Base-by-base conservation (phyloP, 2,797 vertebrate genomes). In the Mallotus villosus region DNA sequence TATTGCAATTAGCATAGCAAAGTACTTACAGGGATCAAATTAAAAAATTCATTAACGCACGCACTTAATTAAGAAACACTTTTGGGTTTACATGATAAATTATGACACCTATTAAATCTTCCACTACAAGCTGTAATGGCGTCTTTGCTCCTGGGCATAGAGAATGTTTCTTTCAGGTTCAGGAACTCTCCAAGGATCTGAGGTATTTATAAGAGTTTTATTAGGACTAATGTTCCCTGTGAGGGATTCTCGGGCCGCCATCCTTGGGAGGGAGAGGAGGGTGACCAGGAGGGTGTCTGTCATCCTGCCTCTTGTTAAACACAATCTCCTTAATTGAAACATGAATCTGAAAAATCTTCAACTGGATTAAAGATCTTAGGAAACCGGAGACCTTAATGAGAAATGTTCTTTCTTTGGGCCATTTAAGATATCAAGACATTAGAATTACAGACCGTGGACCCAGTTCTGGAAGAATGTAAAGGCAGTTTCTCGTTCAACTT, bases 41-140 rank as follows among this genome's bases (percentile, higher is more conserved):
- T 99, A 98, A 98, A 99, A 99, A 98, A 98, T 96, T 98, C 96
- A 99, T 99, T 99, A 99, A 96, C 92, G 93, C 89, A 94, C 93
- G 85, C 95, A 97, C 96, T 99, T 99, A 99, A 99, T 99, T 99
- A 99, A 99, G 96, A 98, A 98, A 96, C 96, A 99, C 95, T 99
- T 99, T 98, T 98, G 89, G 84, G 95, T 97, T 96, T 97, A 97
- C 95, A 96, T 98, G 97, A 99, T 99, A 98, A 98, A 99, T 99
- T 98, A 99, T 99, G 97, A 98, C 97, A 98, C 95, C 96, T 97
- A 99, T 98, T 99, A 99, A 98, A 99, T 98, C 95, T 97, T 94
- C 93, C 81, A 87, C 93, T 95, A 93, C 94, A 92, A 92, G 94
- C 95, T 92, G 88, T 97, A 97, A 98, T 97, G 95, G 94, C 92